These are phyloP conservation scores for Mycalesis mineus DNA, from an alignment of 2,888 invertebrate species.

Conservation along the genomic window DNA sequence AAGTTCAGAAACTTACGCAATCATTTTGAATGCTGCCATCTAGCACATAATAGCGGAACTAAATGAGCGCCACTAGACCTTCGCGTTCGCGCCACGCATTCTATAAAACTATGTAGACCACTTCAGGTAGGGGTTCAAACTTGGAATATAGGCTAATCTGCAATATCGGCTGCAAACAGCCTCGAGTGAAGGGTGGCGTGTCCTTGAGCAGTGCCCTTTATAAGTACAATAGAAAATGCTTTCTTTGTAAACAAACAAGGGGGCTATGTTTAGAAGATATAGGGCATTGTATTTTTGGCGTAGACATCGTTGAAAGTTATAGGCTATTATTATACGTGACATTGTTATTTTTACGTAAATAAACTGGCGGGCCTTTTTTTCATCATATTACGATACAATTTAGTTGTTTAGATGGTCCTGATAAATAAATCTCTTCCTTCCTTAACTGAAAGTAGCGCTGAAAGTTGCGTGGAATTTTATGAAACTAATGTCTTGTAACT, in stretches of 20 bases:
- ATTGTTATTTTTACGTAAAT: neutral
- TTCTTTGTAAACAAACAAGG: conserved; percentile 40
- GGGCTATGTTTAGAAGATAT: conserved; percentile 32
- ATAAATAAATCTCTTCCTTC: no score
- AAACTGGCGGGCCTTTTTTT: no score
- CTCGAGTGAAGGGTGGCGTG: conserved; percentile 42
- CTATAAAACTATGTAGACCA: conserved; percentile 7
- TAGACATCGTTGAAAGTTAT: neutral
- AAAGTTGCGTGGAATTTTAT: neutral
- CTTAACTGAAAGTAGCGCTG: neutral
- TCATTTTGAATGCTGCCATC: conserved; percentile 38
- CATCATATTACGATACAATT: no score
- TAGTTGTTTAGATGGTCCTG: no score
- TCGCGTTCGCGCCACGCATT: conserved; percentile 1
- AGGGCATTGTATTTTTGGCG: conserved; percentile 7
- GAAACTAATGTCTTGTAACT: neutral
- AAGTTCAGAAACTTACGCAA: neutral
- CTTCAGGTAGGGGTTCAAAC: conserved; percentile 27
- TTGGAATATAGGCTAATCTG: conserved; percentile 47
- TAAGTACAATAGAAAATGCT: conserved; percentile 51
- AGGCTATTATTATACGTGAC: neutral
- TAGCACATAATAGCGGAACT: conserved; percentile 31
- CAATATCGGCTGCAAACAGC: conserved; percentile 54
- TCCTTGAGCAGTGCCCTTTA: conserved; percentile 63
- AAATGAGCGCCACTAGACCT: conserved; percentile 6